Evolutionary conservation across 2,113 vertebrate genomes (phyloP), one percentile per base, ranked within the genome.

Genomic region (Mixornis gularis): DNA sequence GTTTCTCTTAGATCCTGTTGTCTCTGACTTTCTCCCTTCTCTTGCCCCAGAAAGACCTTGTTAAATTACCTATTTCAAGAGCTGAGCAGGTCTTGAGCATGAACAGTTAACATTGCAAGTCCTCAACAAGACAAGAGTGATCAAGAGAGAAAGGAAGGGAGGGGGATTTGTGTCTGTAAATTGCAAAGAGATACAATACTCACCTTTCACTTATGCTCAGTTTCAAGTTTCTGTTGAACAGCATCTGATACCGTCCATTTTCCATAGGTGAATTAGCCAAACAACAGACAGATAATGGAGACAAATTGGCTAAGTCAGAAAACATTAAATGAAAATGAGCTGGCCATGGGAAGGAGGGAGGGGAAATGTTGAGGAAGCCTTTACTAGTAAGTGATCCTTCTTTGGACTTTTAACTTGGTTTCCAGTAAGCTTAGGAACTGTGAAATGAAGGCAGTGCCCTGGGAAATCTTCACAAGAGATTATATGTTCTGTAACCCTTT

Each of bases 171-270:
- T 91, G 68, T 79, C 80, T 93, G 79, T 73, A 95, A 94, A 79
- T 71, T 49, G 58, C 17, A 12, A 96, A 89, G 90, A 93, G 95
- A 96, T 93, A 92, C 80, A 96, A 93, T 92, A 79, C 82, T 56
- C 52, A 78, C 81, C 82, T 82, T 94, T 92, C 90, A 85, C 93
- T 90, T 90, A 82, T 17, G 68, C 74, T 76, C 43, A 68, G 96
- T 94, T 89, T 97, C 94, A 95, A 58, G 87, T 97, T 97, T 96
- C 95, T 48, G 58, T 63, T 24, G 85, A 90, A 44, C 60, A 95
- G 74, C 96, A 97, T 92, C 83, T 38, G 95, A 96, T 96, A 95
- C 38, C 22, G 86, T 87, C 79, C 62, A 53, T 96, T 97, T 96
- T 95, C 93, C 91, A 87, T 40, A 93, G 83, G 60, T 44, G 80